Conservation (phyloP, 2,113 vertebrate species). For the Perca fluviatilis region DNA sequence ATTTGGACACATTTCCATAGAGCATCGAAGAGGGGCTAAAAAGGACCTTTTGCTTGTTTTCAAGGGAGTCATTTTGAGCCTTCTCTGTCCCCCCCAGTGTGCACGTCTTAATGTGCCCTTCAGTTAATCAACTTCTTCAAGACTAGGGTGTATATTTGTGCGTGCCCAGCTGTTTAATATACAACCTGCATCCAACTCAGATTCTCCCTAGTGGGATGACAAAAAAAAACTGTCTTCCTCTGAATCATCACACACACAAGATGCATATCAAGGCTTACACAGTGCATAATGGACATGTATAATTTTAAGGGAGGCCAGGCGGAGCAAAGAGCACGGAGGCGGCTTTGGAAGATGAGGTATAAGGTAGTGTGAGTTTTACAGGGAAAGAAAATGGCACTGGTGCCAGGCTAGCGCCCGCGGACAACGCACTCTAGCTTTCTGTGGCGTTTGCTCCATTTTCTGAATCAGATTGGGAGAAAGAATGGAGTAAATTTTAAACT, state of each 20-base stretch:
- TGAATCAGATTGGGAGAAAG: constrained; percentile 13
- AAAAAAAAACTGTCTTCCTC: constrained; percentile 25
- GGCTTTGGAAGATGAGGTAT: constrained; percentile 42
- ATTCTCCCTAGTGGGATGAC: constrained; percentile 23
- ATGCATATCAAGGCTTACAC: constrained; percentile 6
- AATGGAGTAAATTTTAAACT: constrained; percentile 8
- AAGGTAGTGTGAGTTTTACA: constrained; percentile 14
- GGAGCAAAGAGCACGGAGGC: neutral
- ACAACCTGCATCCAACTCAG: constrained; percentile 38
- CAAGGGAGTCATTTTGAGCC: constrained; percentile 18
- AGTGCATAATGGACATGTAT: constrained; percentile 17
- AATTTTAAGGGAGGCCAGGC: constrained; percentile 6
- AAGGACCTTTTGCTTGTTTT: constrained; percentile 43
- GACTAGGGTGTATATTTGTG: constrained; percentile 55
- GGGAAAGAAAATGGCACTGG: constrained; percentile 44
- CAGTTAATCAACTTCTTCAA: neutral
- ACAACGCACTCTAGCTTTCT: neutral
- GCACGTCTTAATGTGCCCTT: neutral
- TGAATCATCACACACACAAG: neutral
- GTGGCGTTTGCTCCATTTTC: neutral
- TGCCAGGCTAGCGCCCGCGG: neutral
- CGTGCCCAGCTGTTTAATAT: constrained; percentile 50
- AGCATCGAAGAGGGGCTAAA: neutral
- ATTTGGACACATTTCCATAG: constrained; percentile 16
- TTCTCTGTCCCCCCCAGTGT: constrained; percentile 2